Base-by-base conservation (phyloP, 92 coral and sea anemone genomes). In the Isaurus tuberculatus region DNA sequence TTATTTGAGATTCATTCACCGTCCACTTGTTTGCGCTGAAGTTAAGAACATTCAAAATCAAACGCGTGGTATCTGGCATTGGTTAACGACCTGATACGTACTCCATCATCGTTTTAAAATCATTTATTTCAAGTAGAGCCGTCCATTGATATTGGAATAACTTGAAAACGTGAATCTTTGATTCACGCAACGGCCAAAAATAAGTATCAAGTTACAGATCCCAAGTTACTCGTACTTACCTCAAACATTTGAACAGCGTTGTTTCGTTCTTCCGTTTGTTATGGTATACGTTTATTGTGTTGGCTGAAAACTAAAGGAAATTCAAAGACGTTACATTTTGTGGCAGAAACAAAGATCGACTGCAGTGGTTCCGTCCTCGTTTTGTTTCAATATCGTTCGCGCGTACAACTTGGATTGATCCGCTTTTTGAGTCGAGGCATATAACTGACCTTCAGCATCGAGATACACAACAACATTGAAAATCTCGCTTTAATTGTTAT, bases 351-450 rank as follows among this genome's bases (percentile, higher is more conserved):
- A 40, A 10, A 57, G 6, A 20, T 55, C 49, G 23, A 26, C 33
- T 58, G 48, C 13, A 16, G 5, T 7, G 31, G 20, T 74, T 49
- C 44, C 36, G 53, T 53, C 17, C 27, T 5, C 68, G 44, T 23
- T 11, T 70, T 31, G n/a, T n/a, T n/a, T n/a, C n/a, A n/a, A n/a
- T n/a, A n/a, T 34, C 25, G 64, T 23, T 33, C 81, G 81, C 58
- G 44, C 2, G 8, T 49, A 20, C 19, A n/a, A 20, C 9, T 20
- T n/a, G 25, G 19, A 22, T 22, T 46, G 53, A 46, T 11, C n/a
- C n/a, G n/a, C n/a, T 17, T 19, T 53, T 17, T 55, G 25, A 74
- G 10, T 74, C 51, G 31, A 33, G 28, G 20, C 19, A 32, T 36
- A 29, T 27, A 11, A 31, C 66, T 7, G 26, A 16, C 29, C 51